Evolutionary conservation across 2,888 invertebrate species (phyloP).

Genomic region (Andrena bucephala): DNA sequence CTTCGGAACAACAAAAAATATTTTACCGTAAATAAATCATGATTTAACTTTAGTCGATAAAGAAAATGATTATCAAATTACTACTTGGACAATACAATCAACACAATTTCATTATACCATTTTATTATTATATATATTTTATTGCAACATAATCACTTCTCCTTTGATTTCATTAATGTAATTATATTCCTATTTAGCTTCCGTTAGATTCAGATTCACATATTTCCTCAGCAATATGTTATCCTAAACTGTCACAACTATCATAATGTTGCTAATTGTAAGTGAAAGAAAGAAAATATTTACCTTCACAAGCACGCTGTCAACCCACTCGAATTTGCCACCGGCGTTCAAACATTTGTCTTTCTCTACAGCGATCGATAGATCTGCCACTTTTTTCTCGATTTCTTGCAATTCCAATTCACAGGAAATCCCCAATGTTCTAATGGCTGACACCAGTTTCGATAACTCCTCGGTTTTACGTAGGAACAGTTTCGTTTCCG

Average conservation of each 20-base stretch:
- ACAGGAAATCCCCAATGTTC: conserved; percentile 59
- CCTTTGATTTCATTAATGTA: no score
- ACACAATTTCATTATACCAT: no score
- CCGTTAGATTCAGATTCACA: no score
- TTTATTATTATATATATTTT: no score
- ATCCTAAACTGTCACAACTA: not conserved
- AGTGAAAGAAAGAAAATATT: conserved; percentile 36
- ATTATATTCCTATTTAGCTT: no score
- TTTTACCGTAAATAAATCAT: no score
- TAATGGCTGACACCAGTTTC: conserved; percentile 78
- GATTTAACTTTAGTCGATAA: no score
- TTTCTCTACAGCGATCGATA: conserved; percentile 85
- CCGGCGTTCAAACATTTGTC: conserved; percentile 90
- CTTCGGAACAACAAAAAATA: no score
- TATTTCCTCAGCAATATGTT: not conserved
- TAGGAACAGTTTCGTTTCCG: conserved; percentile 82
- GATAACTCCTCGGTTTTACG: conserved; percentile 82
- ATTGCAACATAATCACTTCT: no score
- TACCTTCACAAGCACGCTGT: conserved; percentile 94
- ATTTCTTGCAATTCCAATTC: conserved; percentile 78
- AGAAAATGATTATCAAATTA: no score
- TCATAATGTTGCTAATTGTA: not conserved
- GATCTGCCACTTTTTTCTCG: conserved; percentile 81
- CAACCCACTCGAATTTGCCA: conserved; percentile 97
- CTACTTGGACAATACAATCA: no score